Evolutionary conservation across 2,888 invertebrate genomes (phyloP), one percentile per base, ranked within the genome.

Genomic region (Leucoma salicis): DNA sequence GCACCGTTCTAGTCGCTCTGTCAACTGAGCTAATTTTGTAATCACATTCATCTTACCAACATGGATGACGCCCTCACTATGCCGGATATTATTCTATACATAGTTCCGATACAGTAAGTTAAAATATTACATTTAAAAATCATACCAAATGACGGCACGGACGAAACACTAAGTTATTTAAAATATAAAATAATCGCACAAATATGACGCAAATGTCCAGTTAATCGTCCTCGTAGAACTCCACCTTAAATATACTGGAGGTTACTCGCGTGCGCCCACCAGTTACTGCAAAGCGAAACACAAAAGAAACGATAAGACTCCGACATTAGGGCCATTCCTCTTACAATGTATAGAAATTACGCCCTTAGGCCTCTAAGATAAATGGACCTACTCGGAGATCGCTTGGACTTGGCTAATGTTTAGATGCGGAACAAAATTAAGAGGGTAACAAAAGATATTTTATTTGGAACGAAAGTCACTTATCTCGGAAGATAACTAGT

Each of bases 271-370:
- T 78, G 74, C 59, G 49, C 53, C 57, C 60, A 62, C 66, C 57
- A 63, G 63, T 65, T 66, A 66, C 58, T 49, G 58, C 61, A 31
- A 69, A 72, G 66, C 69, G 73, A 67, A 64, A 67, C 67, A 78
- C 78, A 78, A 78, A 76, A 77, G 77, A 70, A 76, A 62, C 71
- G 67, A 73, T 74, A 74, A 74, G 70, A 63, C 53, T 55, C 57
- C 51, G 44, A 58, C 73, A 72, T 77, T 75, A 77, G 61, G 49
- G 60, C 52, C 63, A 71, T 67, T 70, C 63, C 66, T 62, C 59
- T 55, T 48, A 61, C 71, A 67, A 71, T 66, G 74, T 72, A 73
- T 56, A 70, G 65, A 68, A 72, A 75, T 75, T 77, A 74, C 68
- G 67, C 65, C 68, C 59, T 60, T 49, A 50, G 56, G 48, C 52